These are phyloP conservation scores for Eupeodes latifasciatus DNA, from an alignment of 2,888 invertebrate species.

Conservation along the genomic window DNA sequence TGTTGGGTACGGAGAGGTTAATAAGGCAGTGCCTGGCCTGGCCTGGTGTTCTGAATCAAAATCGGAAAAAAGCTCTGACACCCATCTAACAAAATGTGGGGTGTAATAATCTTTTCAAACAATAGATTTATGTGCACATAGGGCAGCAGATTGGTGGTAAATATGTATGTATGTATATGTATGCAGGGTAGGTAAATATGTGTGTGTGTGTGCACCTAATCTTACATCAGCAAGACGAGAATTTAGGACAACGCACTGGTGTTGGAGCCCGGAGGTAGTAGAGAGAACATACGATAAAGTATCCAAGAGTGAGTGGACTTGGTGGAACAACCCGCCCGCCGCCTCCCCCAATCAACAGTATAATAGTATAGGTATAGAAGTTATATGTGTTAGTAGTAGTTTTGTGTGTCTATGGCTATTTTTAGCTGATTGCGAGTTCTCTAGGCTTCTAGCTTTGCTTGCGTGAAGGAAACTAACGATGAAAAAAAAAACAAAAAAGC, in stretches of 20 bases:
- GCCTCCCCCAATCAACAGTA: no score
- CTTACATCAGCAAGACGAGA: constrained; percentile 71
- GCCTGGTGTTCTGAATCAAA: constrained; percentile 4
- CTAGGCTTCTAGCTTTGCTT: constrained; percentile 56
- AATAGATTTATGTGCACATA: constrained; percentile 56
- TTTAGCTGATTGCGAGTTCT: constrained; percentile 75
- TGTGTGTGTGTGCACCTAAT: constrained; percentile 60
- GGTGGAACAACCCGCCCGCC: background rate
- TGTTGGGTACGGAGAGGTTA: background rate
- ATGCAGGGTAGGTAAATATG: background rate
- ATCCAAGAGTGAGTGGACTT: constrained; percentile 38
- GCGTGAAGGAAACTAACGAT: constrained; percentile 60
- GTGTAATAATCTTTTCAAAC: constrained; percentile 66
- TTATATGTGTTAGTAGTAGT: constrained; percentile 11
- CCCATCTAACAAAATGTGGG: constrained; percentile 51
- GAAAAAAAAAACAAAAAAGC: constrained; percentile 43
- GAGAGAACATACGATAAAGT: constrained; percentile 23
- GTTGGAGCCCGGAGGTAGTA: constrained; percentile 58
- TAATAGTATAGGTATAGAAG: background rate
- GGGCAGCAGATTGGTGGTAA: constrained; percentile 22
- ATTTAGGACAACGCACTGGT: constrained; percentile 69
- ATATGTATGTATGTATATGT: background rate
- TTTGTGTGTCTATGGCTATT: constrained; percentile 72
- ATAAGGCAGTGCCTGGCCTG: background rate
- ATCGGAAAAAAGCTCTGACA: constrained; percentile 52